Conservation (phyloP, 2,797 vertebrate genomes). For the Carcharodon carcharias region DNA sequence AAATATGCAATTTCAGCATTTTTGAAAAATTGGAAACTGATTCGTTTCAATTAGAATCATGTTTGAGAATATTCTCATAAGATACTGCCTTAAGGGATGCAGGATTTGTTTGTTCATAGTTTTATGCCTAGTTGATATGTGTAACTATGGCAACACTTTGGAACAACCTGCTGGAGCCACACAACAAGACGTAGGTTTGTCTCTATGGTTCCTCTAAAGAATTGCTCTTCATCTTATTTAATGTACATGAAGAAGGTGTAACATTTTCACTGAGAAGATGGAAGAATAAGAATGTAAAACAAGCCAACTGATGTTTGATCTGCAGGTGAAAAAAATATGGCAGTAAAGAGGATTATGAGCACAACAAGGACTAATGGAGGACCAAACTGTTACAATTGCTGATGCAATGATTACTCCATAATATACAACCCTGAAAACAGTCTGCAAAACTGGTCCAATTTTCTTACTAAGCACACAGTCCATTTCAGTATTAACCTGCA, state of each 20-base stretch:
- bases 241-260: background rate
- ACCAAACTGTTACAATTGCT: no score
- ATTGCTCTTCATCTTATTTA: background rate
- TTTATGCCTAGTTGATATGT: background rate
- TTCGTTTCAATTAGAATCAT: background rate
- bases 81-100: background rate
- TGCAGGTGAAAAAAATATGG: no score
- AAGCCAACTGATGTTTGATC: no score
- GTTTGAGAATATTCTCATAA: background rate
- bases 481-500: no score
- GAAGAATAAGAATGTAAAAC: no score
- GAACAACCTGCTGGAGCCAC: background rate
- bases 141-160: background rate
- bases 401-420: no score
- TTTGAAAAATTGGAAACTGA: background rate
- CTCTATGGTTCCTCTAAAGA: background rate
- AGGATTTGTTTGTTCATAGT: background rate
- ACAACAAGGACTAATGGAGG: no score
- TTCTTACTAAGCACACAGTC: no score
- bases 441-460: no score
- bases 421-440: no score
- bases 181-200: background rate
- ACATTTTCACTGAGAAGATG: background rate
- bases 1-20: background rate
- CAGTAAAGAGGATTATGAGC: no score